Evolutionary conservation across 2,888 invertebrate species (phyloP), one percentile per base, ranked within the genome.

Genomic region (Serripes groenlandicus): DNA sequence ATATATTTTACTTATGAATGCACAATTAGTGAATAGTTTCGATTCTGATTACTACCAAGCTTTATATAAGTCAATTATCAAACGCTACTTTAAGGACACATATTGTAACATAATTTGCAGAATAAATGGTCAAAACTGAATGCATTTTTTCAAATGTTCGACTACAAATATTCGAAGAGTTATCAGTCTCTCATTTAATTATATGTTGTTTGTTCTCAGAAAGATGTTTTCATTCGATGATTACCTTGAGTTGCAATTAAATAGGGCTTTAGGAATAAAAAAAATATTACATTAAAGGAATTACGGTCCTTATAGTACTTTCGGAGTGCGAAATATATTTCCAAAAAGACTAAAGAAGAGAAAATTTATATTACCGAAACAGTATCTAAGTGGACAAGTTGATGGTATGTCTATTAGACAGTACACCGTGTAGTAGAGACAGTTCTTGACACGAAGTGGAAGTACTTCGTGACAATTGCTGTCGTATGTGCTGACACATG

Each of bases 281-380:
- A n/a, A n/a, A 23, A 23, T n/a, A 56, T 56, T 18, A 56, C 11
- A 18, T 18, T 23, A 11, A 11, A 11, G 7, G 23, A 56, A 56
- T n/a, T 7, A 23, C 23, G 11, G 15, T 11, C 23, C 7, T 56
- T n/a, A 18, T n/a, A 18, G 11, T 11, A n/a, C 11, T n/a, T 18
- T 18, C n/a, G 11, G 56, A 23, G 5, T 7, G 7, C 56, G 23
- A 56, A 7, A 23, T 56, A 11, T 56, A n/a, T 7, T n/a, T 56
- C 11, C 7, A 18, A 56, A 56, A 7, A n/a, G 11, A 56, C 56
- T 11, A 56, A 56, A 23, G 11, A 56, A 23, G 15, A 56, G 23
- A 56, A n/a, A 23, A n/a, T 56, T 18, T 18, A 56, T 23, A 18
- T 58, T 62, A 62, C 62, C 62, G n/a, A 62, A 62, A n/a, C 62